phyloP scores from a whole-genome alignment of 2,113 vertebrate species.

The Alosa alosa region DNA sequence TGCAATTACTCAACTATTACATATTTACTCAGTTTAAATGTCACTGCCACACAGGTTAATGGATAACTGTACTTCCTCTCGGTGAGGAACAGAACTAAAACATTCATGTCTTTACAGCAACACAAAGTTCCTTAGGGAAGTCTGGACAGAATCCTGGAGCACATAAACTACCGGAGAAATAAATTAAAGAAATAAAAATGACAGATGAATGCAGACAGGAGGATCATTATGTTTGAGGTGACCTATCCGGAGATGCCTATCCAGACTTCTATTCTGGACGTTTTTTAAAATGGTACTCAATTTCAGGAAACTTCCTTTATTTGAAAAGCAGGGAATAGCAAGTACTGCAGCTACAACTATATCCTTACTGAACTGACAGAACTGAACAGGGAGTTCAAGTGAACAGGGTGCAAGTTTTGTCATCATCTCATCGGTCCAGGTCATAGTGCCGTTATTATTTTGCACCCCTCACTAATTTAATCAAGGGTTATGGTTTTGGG shows the following conservation, averaged over 20 bases:
- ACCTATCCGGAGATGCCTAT: neutral
- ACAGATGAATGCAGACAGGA: neutral
- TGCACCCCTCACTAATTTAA: neutral
- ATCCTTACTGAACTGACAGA: neutral
- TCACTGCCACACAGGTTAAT: constrained; percentile 9
- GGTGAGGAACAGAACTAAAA: constrained; percentile 12
- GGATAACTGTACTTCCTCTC: neutral
- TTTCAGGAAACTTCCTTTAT: neutral
- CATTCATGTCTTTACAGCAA: neutral
- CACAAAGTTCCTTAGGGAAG: neutral
- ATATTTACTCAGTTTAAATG: neutral
- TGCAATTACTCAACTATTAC: neutral
- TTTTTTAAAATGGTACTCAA: neutral
- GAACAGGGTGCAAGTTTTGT: neutral
- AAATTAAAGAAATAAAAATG: neutral
- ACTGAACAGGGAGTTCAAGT: constrained; percentile 30
- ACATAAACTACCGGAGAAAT: neutral
- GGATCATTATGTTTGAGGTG: neutral
- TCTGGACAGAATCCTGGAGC: neutral
- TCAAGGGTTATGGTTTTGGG: neutral
- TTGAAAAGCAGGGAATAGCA: neutral
- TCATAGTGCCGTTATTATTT: neutral
- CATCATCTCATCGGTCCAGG: neutral
- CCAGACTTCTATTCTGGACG: neutral
- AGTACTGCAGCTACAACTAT: neutral